These are phyloP conservation scores for Vipera ursinii DNA, from an alignment of 2,797 vertebrate species.

Conservation along the genomic window DNA sequence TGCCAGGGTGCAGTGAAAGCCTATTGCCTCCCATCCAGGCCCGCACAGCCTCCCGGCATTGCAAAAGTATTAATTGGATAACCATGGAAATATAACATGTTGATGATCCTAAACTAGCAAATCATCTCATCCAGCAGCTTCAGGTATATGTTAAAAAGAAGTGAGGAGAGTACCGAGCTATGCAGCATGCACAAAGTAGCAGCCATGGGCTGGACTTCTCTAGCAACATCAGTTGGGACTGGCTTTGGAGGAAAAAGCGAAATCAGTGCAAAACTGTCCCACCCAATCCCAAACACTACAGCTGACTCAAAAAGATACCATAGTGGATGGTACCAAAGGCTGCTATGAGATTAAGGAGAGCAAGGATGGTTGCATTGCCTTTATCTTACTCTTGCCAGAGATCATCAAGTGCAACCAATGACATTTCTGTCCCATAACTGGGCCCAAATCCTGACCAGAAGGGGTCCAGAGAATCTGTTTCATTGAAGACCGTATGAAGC, in stretches of 20 bases:
- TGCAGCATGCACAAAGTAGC: background rate
- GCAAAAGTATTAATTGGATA: background rate
- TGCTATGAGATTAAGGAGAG: background rate
- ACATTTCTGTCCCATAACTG: background rate
- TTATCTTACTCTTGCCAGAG: background rate
- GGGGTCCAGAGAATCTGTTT: background rate
- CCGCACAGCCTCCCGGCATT: background rate
- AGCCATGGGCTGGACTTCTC: background rate
- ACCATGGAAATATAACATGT: background rate
- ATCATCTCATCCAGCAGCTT: background rate
- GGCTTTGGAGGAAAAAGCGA: background rate
- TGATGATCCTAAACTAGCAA: background rate
- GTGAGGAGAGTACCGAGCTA: background rate
- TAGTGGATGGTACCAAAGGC: background rate
- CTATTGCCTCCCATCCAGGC: background rate
- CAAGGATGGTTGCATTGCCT: background rate
- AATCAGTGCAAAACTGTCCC: background rate
- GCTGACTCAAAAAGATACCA: background rate
- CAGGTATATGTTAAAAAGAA: background rate
- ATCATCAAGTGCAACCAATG: background rate
- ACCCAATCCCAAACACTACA: background rate
- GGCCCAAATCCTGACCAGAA: background rate
- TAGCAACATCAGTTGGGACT: background rate
- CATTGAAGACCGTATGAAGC: background rate
- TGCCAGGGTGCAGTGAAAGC: background rate